Evolutionary conservation across 2,113 vertebrate genomes (phyloP).

Genomic region (Acinonyx jubatus): DNA sequence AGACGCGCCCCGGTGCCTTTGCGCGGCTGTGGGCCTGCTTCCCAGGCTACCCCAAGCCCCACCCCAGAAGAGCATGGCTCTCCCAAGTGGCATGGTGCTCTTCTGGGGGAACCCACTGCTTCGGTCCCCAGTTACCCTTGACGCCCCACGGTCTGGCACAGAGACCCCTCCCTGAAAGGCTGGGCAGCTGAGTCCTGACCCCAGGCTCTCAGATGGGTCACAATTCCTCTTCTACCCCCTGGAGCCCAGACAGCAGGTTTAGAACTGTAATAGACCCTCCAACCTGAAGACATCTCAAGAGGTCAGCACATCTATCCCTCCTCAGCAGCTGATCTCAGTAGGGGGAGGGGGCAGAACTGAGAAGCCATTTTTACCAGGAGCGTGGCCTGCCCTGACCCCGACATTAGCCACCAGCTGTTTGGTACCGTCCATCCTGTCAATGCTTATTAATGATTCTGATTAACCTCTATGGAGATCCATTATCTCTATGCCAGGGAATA

Average conservation of each 20-base stretch:
- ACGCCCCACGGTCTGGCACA: neutral
- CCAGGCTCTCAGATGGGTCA: neutral
- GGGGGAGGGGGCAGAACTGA: neutral
- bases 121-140: neutral
- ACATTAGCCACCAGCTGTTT: conserved; percentile 8
- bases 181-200: no score
- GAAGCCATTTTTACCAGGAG: conserved; percentile 7
- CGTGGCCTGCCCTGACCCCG: conserved; percentile 31
- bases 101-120: neutral
- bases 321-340: neutral
- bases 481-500: conserved; percentile 72
- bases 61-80: neutral
- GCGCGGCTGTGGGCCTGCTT: neutral
- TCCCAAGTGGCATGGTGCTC: neutral
- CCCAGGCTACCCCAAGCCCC: neutral
- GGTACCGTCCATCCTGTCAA: neutral
- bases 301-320: neutral
- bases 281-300: neutral
- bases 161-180: neutral
- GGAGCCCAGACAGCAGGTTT: neutral
- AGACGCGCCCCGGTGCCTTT: neutral
- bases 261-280: neutral
- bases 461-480: conserved; percentile 77
- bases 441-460: conserved; percentile 69
- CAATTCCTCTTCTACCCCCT: neutral